Conservation (phyloP, 2,113 vertebrate genomes). For the Columba livia region DNA sequence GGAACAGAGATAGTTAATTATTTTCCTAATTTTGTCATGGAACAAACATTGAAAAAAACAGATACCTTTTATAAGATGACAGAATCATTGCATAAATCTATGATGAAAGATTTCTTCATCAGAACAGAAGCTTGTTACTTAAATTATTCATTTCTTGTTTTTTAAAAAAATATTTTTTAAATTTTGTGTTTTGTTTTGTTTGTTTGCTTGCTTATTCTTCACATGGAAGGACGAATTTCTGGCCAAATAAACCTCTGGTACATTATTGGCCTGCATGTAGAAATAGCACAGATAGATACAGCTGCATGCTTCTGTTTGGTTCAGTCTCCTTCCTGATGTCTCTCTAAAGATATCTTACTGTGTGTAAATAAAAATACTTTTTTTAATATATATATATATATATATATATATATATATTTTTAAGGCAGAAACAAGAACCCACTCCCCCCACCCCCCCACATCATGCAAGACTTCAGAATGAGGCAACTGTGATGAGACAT, state of each 20-base stretch:
- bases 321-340: not conserved
- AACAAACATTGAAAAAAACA: not conserved
- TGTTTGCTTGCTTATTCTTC: not conserved
- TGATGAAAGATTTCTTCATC: not conserved
- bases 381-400: no score
- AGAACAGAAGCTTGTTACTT: not conserved
- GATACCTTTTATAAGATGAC: not conserved
- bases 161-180: no score
- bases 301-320: not conserved
- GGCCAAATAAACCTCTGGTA: not conserved
- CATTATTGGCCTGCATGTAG: not conserved
- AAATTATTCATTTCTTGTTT: not conserved
- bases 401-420: no score
- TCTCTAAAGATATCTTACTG: not conserved
- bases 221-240: not conserved
- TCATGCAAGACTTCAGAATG: not conserved
- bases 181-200: no score
- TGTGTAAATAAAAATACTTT: not conserved
- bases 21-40: not conserved
- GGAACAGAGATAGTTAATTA: not conserved
- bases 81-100: not conserved
- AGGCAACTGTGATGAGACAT: not conserved
- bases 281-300: not conserved
- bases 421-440: not conserved
- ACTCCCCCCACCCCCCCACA: fast-evolving